Base-by-base conservation (phyloP, 2,888 invertebrate species). In the Ochlodes sylvanus region DNA sequence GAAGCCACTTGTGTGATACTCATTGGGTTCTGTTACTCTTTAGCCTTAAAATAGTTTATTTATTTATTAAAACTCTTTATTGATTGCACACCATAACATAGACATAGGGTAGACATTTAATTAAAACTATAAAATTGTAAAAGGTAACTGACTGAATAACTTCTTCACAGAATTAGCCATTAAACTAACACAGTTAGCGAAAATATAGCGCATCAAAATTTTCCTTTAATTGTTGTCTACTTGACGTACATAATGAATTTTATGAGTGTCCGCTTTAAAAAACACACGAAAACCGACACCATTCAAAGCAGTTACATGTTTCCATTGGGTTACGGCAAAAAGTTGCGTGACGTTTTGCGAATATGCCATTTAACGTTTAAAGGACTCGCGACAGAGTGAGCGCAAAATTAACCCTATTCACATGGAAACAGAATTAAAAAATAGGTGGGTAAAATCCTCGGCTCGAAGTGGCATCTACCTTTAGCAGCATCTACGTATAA, bases 341-440 rank as follows among this genome's bases (percentile, higher is more conserved):
- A 50, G 65, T 66, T 60, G 60, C 66, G 54, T 66, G 60, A 60
- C 54, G 54, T 60, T 44, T 32, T 52, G 17, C 60, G 66, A 66
- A 54, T 44, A 66, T 44, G 54, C 42, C 54, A 60, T 66, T 66
- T 60, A 66, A 54, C 66, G 54, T 60, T 66, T 66, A 54, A 66
- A 66, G 42, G 27, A 60, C 60, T 60, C 50, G 57, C 10, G 34
- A 19, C 63, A 60, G 42, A 66, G 67, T 62, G 58, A 66, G 66
- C 58, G 61, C 70, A 65, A 70, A 72, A 70, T 72, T 70, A 72
- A 72, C 69, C 70, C 68, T 60, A 68, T 72, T 72, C 72, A 69
- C 57, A 66, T 41, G 69, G 67, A 64, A 70, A 68, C 63, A 69
- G 70, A 70, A 69, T 72, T 69, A 72, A 72, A 69, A 69, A 66